phyloP scores from a whole-genome alignment of 2,113 vertebrate species.

The Steatornis caripensis region DNA sequence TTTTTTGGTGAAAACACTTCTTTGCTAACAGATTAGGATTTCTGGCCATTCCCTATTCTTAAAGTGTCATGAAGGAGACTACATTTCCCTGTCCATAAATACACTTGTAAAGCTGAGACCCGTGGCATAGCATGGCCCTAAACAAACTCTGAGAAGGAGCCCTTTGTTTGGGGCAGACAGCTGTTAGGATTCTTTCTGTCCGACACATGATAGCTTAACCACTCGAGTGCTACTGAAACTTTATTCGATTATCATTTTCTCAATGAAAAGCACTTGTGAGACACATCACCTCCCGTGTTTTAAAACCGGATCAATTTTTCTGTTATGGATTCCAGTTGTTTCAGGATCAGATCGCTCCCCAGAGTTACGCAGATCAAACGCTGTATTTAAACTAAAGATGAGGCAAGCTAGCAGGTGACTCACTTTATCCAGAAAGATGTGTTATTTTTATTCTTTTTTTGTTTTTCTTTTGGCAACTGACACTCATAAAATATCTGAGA shows the following conservation, averaged over 20 bases:
- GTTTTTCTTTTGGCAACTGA: constrained; percentile 24
- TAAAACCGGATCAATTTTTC: constrained; percentile 49
- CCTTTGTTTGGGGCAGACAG: background rate
- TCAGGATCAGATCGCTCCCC: constrained; percentile 37
- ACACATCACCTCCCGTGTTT: background rate
- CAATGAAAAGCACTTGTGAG: constrained; percentile 25
- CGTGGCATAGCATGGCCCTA: background rate
- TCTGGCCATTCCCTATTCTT: background rate
- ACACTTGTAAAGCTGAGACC: background rate
- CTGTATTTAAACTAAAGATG: background rate
- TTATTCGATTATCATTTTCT: background rate
- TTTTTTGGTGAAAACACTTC: background rate
- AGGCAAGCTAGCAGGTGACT: constrained; percentile 12
- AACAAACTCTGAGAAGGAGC: background rate
- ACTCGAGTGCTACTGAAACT: background rate
- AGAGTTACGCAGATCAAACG: constrained; percentile 37
- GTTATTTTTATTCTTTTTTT: background rate
- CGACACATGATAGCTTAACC: background rate
- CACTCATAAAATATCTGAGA: constrained; percentile 3
- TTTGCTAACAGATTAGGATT: background rate
- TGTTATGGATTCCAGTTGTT: constrained; percentile 61
- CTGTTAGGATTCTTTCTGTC: background rate
- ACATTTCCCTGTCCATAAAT: background rate
- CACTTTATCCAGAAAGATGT: background rate
- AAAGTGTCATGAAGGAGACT: background rate